These are phyloP conservation scores for Ciconia nigra DNA, from an alignment of 2,797 vertebrate genomes.

Conservation along the genomic window DNA sequence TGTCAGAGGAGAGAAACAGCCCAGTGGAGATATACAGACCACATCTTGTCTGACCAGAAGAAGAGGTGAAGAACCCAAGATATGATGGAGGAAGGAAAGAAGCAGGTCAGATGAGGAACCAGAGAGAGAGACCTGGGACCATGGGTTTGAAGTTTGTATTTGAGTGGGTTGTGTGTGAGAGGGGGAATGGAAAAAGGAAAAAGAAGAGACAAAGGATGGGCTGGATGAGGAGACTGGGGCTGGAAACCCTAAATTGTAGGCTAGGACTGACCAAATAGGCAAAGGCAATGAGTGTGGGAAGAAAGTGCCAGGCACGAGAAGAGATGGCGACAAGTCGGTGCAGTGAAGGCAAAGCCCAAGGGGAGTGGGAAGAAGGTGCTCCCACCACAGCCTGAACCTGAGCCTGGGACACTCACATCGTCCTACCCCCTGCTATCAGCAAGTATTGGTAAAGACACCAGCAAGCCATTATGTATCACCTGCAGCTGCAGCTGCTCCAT, in stretches of 20 bases:
- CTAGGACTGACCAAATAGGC: neutral
- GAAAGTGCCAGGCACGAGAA: neutral
- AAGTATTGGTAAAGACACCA: neutral
- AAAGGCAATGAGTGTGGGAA: neutral
- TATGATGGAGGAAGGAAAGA: neutral
- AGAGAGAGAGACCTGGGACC: neutral
- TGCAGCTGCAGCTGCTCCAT: neutral
- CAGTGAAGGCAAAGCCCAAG: neutral
- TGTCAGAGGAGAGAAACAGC: neutral
- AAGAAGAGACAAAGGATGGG: neutral
- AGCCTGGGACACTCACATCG: neutral
- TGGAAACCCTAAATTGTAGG: neutral
- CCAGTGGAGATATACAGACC: neutral
- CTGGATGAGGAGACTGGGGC: neutral
- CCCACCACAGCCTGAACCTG: neutral
- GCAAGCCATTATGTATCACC: neutral
- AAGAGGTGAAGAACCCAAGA: neutral
- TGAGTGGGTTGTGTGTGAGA: neutral
- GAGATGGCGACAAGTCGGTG: neutral
- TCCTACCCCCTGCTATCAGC: neutral
- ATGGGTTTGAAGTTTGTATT: accelerated
- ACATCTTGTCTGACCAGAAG: neutral
- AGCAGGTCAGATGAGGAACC: neutral
- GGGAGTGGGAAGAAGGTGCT: neutral
- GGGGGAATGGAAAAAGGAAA: neutral